These are phyloP conservation scores for Acleris laterana DNA, from an alignment of 2,888 invertebrate species.

Conservation along the genomic window DNA sequence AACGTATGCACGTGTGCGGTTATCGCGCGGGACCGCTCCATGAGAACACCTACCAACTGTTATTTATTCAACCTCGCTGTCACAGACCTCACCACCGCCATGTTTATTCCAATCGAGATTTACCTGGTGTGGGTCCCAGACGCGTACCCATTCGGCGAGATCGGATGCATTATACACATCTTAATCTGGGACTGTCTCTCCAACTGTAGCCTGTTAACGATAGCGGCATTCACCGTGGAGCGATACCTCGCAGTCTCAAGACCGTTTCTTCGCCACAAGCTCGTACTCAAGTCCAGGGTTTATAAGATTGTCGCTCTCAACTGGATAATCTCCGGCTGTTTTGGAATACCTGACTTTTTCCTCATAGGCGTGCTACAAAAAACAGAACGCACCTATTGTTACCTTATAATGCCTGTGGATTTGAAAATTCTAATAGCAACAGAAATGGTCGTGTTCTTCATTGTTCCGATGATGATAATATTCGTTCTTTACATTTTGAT, in stretches of 20 bases:
- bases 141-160: constrained; percentile 90
- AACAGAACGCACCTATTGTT: constrained; percentile 68
- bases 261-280: constrained; percentile 91
- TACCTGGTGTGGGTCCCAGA: constrained; percentile 90
- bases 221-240: constrained; percentile 94
- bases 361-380: constrained; percentile 66
- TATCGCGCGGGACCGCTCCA: constrained; percentile 88
- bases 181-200: constrained; percentile 92
- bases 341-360: constrained; percentile 87
- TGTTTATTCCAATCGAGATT: constrained; percentile 91
- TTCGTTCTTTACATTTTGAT: constrained; percentile 91
- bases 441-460: constrained; percentile 92
- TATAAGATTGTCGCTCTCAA: constrained; percentile 88
- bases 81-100: constrained; percentile 88
- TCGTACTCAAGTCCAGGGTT: constrained; percentile 91
- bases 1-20: constrained; percentile 91
- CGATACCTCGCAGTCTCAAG: constrained; percentile 93
- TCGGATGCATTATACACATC: constrained; percentile 89
- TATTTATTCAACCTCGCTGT: constrained; percentile 91
- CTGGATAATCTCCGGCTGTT: constrained; percentile 89
- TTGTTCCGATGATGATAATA: constrained; percentile 92
- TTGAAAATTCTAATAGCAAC: constrained; percentile 71
- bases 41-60: constrained; percentile 93
- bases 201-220: constrained; percentile 92
- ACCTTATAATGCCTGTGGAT: constrained; percentile 57